phyloP scores from a whole-genome alignment of 2,888 invertebrate species.

The Zygothrica quintamaculata region DNA sequence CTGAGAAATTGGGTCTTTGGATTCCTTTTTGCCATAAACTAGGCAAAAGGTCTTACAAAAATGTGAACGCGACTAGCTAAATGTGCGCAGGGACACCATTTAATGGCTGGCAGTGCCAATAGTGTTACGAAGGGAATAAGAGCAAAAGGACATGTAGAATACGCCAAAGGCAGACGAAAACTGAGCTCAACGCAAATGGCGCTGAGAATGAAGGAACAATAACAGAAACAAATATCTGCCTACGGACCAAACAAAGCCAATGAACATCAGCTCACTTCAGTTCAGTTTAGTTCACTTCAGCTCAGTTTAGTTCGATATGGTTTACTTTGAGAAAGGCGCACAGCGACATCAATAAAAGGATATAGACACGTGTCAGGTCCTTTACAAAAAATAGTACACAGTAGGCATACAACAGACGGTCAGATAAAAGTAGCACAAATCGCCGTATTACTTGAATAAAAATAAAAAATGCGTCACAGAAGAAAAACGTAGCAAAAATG shows the following conservation, averaged over 20 bases:
- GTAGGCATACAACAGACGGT: no score
- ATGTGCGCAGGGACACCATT: conserved; percentile 71
- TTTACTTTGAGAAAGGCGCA: no score
- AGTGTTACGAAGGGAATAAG: background rate
- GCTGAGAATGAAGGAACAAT: conserved; percentile 67
- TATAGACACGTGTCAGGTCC: conserved; percentile 27
- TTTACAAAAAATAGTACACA: conserved; percentile 2
- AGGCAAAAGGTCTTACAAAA: conserved; percentile 47
- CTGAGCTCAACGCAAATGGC: conserved; percentile 49
- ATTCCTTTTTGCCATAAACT: conserved; percentile 45
- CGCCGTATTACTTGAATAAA: no score
- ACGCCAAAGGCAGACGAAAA: conserved; percentile 20
- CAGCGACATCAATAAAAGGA: conserved; percentile 1
- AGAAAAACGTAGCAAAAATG: no score
- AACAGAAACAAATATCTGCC: conserved; percentile 73
- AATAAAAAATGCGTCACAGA: no score
- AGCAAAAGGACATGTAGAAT: background rate
- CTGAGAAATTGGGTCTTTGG: background rate
- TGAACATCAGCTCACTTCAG: conserved; percentile 51
- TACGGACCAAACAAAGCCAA: conserved; percentile 61
- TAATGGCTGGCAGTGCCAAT: conserved; percentile 60
- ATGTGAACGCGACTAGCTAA: conserved; percentile 63
- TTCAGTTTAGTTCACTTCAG: background rate
- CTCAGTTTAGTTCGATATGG: no score
- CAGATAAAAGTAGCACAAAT: conserved; percentile 17